These are phyloP conservation scores for Boloria euphrosyne DNA, from an alignment of 2,888 invertebrate species.

Conservation along the genomic window DNA sequence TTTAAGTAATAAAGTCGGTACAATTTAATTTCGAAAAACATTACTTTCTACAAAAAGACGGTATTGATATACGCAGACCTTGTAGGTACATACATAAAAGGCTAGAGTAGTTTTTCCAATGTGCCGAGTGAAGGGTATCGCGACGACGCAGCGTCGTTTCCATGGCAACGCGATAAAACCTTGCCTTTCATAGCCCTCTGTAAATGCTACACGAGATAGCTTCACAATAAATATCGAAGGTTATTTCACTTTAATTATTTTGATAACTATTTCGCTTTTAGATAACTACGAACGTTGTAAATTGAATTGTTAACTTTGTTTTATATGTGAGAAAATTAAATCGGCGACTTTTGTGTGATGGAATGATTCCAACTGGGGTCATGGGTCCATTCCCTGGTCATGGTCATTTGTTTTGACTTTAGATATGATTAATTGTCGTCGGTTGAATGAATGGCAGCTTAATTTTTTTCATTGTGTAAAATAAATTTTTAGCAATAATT, in stretches of 20 bases:
- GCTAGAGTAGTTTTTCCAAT: constrained; percentile 67
- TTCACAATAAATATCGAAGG: constrained; percentile 28
- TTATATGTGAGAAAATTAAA: no score
- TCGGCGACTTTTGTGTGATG: no score
- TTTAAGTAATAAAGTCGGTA: no score
- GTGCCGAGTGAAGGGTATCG: constrained; percentile 70
- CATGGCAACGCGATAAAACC: constrained; percentile 82
- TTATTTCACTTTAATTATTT: constrained; percentile 27
- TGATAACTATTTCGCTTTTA: constrained; percentile 22
- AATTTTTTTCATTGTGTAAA: no score
- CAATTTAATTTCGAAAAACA: no score
- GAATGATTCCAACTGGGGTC: no score
- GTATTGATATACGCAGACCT: constrained; percentile 31
- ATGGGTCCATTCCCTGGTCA: no score
- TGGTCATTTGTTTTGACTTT: no score
- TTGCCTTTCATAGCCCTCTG: constrained; percentile 79
- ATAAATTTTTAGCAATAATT: no score
- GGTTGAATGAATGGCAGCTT: no score
- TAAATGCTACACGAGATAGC: constrained; percentile 57
- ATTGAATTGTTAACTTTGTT: no score
- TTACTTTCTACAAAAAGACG: constrained; percentile 49
- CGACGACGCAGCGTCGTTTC: constrained; percentile 74
- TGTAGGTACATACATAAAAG: constrained; percentile 17
- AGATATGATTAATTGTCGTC: no score
- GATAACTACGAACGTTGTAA: background rate